These are phyloP conservation scores for Acrocyrtus sp. DNA, from an alignment of 2,888 invertebrate genomes.

Conservation along the genomic window DNA sequence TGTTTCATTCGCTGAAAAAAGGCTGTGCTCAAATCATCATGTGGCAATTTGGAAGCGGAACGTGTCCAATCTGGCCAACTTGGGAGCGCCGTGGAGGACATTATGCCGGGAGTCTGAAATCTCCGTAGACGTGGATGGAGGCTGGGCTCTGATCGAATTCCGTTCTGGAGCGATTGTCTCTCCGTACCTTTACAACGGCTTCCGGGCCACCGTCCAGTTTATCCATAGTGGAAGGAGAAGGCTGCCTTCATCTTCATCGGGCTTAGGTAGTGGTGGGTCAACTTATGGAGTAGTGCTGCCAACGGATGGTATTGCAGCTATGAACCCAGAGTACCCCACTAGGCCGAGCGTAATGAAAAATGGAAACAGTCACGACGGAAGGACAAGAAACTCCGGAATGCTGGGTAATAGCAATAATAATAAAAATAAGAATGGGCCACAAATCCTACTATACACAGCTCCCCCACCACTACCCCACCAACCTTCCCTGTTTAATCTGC, in stretches of 20 bases:
- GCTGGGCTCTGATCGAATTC: constrained; percentile 60
- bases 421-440: constrained; percentile 24
- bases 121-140: constrained; percentile 55
- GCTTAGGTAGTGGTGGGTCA: background rate
- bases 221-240: constrained; percentile 41
- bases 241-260: constrained; percentile 10
- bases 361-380: constrained; percentile 2
- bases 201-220: constrained; percentile 58
- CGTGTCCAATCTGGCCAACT: constrained; percentile 48
- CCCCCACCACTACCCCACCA: constrained; percentile 13
- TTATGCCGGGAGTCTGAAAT: constrained; percentile 55
- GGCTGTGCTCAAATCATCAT: constrained; percentile 58
- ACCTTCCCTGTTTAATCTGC: constrained; percentile 25
- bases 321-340: constrained; percentile 17
- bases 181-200: constrained; percentile 61
- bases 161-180: constrained; percentile 57
- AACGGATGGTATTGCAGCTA: constrained; percentile 24
- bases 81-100: constrained; percentile 58
- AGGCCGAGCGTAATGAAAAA: constrained; percentile 23
- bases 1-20: constrained; percentile 7
- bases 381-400: constrained; percentile 14
- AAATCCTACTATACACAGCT: constrained; percentile 26
- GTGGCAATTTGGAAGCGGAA: constrained; percentile 59
- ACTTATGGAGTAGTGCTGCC: constrained; percentile 20
- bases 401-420: constrained; percentile 11